These are phyloP conservation scores for Micrasema longulum DNA, from an alignment of 1,140 invertebrate species.

Conservation along the genomic window DNA sequence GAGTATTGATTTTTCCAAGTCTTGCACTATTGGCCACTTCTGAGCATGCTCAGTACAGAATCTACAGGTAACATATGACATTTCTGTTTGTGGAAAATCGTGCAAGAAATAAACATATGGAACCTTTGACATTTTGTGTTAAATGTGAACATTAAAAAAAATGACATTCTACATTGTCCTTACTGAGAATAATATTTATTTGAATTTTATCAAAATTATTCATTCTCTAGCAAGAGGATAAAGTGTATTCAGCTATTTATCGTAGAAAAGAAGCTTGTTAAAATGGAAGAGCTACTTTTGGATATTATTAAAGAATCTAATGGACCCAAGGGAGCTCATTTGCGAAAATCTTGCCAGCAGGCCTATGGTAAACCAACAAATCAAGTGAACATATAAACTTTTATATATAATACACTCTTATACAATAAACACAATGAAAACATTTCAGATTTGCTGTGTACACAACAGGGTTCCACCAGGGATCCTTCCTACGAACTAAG, in stretches of 20 bases:
- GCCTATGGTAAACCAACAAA: constrained; percentile 83
- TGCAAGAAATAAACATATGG: constrained; percentile 32
- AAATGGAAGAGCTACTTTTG: constrained; percentile 86
- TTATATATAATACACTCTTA: no score
- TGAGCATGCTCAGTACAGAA: constrained; percentile 54
- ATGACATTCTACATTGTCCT: no score
- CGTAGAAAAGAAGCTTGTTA: no score
- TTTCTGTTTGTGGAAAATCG: constrained; percentile 38
- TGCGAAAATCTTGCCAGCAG: constrained; percentile 83
- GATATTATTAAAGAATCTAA: constrained; percentile 83
- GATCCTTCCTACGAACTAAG: constrained; percentile 87
- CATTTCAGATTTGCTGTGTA: constrained; percentile 80
- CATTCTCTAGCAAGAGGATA: no score
- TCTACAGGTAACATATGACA: constrained; percentile 55
- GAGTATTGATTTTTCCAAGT: constrained; percentile 50
- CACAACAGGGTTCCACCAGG: constrained; percentile 81
- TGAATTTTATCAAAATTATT: no score
- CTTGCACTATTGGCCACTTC: constrained; percentile 39
- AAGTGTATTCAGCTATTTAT: no score
- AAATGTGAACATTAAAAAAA: no score
- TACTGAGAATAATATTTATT: no score
- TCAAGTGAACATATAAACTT: no score
- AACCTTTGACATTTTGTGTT: constrained; percentile 15
- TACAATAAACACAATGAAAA: no score
- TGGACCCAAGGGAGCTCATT: constrained; percentile 76